A percentile compares a stretch with the other conserved stretches of the same genome.
Conservation (phyloP, 1,140 invertebrate species). For the Piezodorus guildinii region DNA sequence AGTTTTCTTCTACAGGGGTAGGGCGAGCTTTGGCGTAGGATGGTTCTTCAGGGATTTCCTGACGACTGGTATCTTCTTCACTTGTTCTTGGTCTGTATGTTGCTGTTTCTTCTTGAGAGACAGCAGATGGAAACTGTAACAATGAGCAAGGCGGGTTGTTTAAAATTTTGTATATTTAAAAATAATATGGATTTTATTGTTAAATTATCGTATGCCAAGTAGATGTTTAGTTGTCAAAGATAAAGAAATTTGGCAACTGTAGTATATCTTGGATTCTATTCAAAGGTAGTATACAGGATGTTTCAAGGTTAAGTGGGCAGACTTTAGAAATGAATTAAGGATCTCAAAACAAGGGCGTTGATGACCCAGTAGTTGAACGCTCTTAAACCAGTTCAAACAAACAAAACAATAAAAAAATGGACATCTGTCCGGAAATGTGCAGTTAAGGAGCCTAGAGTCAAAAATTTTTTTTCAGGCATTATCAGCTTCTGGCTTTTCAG, state of each 20-base stretch:
- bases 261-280: background rate
- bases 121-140: background rate
- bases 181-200: background rate
- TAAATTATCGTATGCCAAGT: background rate
- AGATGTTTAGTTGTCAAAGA: background rate
- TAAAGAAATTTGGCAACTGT: background rate
- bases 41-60: background rate
- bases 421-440: too few species aligned
- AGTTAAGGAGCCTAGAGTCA: too few species aligned
- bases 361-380: too few species aligned
- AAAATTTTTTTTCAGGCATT: too few species aligned
- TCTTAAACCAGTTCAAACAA: too few species aligned
- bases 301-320: too few species aligned
- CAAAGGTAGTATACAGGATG: too few species aligned
- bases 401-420: too few species aligned
- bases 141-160: background rate
- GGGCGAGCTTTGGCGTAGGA: background rate
- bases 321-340: too few species aligned
- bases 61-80: background rate
- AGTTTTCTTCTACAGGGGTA: background rate
- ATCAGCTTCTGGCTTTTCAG: too few species aligned
- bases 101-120: background rate
- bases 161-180: background rate
- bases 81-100: background rate
- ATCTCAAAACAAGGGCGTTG: too few species aligned